A percentile compares a stretch with the other conserved stretches of the same genome.
phyloP scores from a whole-genome alignment of 1,140 invertebrate genomes.

The Goniozus legneri region DNA sequence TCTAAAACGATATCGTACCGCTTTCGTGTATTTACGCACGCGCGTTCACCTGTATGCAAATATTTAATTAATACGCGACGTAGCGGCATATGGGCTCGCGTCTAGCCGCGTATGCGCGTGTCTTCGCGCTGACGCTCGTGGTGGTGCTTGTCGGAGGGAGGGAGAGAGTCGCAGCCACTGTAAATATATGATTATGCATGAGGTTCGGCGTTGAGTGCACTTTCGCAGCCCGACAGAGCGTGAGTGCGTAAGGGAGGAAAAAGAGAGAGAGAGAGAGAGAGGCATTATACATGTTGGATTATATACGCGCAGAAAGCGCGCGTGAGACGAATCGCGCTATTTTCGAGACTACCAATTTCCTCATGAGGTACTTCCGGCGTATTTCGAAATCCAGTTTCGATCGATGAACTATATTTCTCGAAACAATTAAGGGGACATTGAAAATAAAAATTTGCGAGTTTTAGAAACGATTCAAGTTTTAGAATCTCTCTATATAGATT shows the following conservation, averaged over 20 bases:
- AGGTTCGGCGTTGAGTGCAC: conserved; percentile 39
- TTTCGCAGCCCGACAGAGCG: conserved; percentile 25
- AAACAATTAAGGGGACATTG: too few species aligned
- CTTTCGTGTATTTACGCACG: conserved; percentile 8
- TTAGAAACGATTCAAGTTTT: too few species aligned
- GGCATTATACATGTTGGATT: too few species aligned
- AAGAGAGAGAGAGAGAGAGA: background rate
- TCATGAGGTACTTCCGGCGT: too few species aligned
- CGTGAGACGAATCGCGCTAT: too few species aligned
- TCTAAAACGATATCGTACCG: too few species aligned
- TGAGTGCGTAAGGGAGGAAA: conserved; percentile 2
- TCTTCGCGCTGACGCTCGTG: conserved; percentile 16
- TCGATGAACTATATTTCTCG: too few species aligned
- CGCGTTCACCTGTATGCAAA: conserved; percentile 33
- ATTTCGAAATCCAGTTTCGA: too few species aligned
- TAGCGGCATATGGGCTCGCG: conserved; percentile 25
- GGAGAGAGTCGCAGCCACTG: conserved; percentile 19
- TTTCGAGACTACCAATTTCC: too few species aligned
- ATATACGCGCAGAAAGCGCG: too few species aligned
- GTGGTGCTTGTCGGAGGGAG: conserved; percentile 6
- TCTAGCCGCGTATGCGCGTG: background rate
- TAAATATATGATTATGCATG: conserved; percentile 50
- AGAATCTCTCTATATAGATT: too few species aligned
- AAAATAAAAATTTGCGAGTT: too few species aligned
- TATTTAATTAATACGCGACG: conserved; percentile 42